Evolutionary conservation across 2,797 vertebrate genomes (phyloP), one percentile per base, ranked within the genome.

Genomic region (Calcarius lapponicus): DNA sequence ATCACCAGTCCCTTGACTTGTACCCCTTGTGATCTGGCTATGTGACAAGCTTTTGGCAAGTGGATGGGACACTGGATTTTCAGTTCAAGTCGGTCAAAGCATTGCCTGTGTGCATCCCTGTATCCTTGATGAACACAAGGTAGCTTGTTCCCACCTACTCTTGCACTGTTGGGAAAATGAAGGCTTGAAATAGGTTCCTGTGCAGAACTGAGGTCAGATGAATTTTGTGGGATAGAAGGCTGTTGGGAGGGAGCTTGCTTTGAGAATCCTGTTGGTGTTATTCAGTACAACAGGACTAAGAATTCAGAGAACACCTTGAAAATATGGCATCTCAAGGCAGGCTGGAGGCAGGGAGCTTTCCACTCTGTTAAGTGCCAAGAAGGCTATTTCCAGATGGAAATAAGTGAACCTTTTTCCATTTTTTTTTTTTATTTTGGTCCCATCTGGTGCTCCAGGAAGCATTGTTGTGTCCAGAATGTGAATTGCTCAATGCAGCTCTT

Each of bases 401-500:
- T 32, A 13, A 81, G 11, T 16, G 17, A 75, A 71, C 4, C 0
- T 57, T 58, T 61, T 40, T 80, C 3, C 8, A 15, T 5, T n/a
- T 16, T 58, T 79, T 70, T 17, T 31, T 26, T 13, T n/a, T 10
- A n/a, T 13, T 83, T 28, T 25, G 4, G 19, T 70, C 51, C 14
- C 19, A 43, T 88, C 36, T 75, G 43, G 26, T 87, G 38, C 61
- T 93, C 64, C 57, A 58, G 70, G 58, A 93, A 83, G 6, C 31
- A 64, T 22, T 78, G 18, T 15, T 51, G 20, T 86, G 20, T 48
- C 50, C 66, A 74, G 40, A 32, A 26, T 32, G 53, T 50, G n/a
- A 70, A 28, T 86, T 93, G 15, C 31, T 90, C 84, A 80, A 15
- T 81, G 81, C 9, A 75, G 28, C 25, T 91, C 62, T 88, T 80